Evolutionary conservation across 2,797 vertebrate species (phyloP).

Genomic region (Megalops cyprinoides): DNA sequence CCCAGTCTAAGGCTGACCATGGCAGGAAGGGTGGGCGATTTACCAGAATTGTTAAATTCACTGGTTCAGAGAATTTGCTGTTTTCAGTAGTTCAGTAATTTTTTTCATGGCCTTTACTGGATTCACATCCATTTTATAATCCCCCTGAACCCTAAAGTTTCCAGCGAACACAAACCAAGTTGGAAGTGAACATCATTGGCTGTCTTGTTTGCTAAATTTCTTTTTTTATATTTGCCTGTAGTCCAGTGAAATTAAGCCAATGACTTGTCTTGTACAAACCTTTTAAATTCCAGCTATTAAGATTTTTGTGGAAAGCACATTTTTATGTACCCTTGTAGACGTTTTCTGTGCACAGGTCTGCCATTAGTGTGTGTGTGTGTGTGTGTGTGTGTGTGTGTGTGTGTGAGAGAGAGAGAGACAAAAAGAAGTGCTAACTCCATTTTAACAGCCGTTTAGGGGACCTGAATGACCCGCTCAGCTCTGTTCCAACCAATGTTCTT

Average conservation of each 20-base stretch:
- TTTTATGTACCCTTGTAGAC: not conserved
- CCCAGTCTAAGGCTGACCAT: not conserved
- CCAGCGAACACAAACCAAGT: not conserved
- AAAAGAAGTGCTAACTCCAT: too few relatives aligned
- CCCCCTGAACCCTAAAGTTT: not conserved
- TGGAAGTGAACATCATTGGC: not conserved
- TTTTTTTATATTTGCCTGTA: not conserved
- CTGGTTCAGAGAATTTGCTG: not conserved
- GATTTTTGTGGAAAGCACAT: too few relatives aligned
- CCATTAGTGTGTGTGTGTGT: not conserved
- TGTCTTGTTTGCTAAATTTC: not conserved
- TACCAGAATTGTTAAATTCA: not conserved
- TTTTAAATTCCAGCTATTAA: not conserved
- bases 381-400: too few relatives aligned
- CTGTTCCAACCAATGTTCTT: not conserved
- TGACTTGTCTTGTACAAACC: not conserved
- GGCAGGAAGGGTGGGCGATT: not conserved
- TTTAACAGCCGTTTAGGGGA: too few relatives aligned
- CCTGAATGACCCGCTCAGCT: not conserved
- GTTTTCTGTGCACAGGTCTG: not conserved
- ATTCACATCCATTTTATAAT: not conserved
- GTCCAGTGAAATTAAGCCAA: slow-evolving; percentile 1
- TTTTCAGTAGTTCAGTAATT: not conserved
- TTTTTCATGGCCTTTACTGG: not conserved
- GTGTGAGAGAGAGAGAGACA: too few relatives aligned